Percentiles rank a stretch among this genome's conserved stretches.
Conservation (phyloP, 2,888 invertebrate species). For the Dione vanillae region DNA sequence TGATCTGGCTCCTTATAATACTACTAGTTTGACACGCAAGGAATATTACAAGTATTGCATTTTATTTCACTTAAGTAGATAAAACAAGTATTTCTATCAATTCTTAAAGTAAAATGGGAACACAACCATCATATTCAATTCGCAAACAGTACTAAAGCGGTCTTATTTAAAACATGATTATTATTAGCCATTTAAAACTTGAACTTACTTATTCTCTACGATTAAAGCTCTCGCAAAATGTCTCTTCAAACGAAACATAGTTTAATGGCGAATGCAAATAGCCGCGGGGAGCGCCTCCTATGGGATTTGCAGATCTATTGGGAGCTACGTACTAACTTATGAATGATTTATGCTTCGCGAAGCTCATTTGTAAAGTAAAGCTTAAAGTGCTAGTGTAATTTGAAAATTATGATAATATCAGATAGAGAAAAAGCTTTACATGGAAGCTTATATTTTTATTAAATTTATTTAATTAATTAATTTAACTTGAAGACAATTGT, state of each 20-base stretch:
- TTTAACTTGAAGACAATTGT: too few relatives aligned
- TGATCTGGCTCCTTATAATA: too few relatives aligned
- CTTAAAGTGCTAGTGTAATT: slow-evolving; percentile 5
- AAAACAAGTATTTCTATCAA: too few relatives aligned
- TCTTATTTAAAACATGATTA: neutral
- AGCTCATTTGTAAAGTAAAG: slow-evolving; percentile 29
- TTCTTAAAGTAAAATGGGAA: too few relatives aligned
- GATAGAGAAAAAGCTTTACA: too few relatives aligned
- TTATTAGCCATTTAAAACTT: neutral
- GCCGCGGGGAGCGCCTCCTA: slow-evolving; percentile 32
- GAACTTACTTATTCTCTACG: neutral
- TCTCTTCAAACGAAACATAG: slow-evolving; percentile 33
- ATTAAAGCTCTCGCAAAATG: slow-evolving; percentile 15
- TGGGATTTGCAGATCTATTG: slow-evolving; percentile 27
- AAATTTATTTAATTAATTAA: too few relatives aligned
- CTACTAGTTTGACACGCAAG: too few relatives aligned
- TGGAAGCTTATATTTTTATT: too few relatives aligned
- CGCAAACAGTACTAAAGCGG: too few relatives aligned
- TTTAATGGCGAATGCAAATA: slow-evolving; percentile 36
- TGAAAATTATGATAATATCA: neutral
- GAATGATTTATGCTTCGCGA: slow-evolving; percentile 35
- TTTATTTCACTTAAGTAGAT: too few relatives aligned
- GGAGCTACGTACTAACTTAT: slow-evolving; percentile 26
- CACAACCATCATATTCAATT: too few relatives aligned
- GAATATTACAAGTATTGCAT: too few relatives aligned